Evolutionary conservation across 37 sponge, comb jelly and placozoan species (phyloP).

Genomic region (Ephydatia muelleri): DNA sequence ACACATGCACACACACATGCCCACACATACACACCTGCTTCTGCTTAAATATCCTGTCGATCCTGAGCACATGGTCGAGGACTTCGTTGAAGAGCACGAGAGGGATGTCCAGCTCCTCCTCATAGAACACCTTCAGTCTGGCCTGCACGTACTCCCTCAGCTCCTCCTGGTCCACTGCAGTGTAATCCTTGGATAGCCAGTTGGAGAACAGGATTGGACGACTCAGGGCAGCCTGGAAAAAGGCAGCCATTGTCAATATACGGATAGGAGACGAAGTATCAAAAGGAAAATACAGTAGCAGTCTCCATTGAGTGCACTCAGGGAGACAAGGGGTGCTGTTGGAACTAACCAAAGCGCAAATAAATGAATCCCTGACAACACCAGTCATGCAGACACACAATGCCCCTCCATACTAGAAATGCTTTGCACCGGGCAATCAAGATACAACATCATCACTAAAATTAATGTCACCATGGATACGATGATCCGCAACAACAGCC

Average conservation of each 20-base stretch:
- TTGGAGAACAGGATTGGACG: constrained; percentile 96
- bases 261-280: too few relatives aligned
- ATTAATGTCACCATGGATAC: background rate
- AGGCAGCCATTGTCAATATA: background rate
- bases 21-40: constrained; percentile 73
- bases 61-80: constrained; percentile 94
- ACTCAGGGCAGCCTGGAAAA: constrained; percentile 64
- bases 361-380: too few relatives aligned
- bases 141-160: constrained; percentile 96
- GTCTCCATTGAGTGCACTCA: too few relatives aligned
- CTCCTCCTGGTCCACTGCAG: constrained; percentile 89
- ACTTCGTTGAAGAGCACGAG: constrained; percentile 97
- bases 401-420: too few relatives aligned
- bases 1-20: too few relatives aligned
- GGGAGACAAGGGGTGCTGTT: too few relatives aligned
- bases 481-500: background rate
- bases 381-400: too few relatives aligned
- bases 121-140: constrained; percentile 95
- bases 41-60: constrained; percentile 98
- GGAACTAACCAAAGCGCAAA: too few relatives aligned
- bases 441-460: too few relatives aligned
- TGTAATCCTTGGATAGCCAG: constrained; percentile 96
- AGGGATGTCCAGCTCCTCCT: constrained; percentile 96
- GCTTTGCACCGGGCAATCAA: too few relatives aligned
- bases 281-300: too few relatives aligned